phyloP scores from a whole-genome alignment of 2,888 invertebrate genomes.

The Eupithecia tripunctaria region DNA sequence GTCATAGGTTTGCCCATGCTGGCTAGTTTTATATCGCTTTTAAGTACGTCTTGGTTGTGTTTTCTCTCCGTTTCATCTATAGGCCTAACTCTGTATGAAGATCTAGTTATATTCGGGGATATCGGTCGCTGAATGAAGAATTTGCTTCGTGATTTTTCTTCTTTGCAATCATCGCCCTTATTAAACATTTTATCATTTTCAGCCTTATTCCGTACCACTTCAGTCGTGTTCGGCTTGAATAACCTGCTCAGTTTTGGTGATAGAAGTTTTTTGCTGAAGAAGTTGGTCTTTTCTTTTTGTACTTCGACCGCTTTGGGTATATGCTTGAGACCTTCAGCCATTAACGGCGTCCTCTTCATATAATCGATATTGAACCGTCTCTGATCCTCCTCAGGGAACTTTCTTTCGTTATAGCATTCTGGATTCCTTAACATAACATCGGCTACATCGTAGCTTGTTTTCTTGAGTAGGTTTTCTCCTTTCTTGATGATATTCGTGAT shows the following conservation, averaged over 20 bases:
- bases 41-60: conserved; percentile 57
- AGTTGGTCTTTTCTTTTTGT: conserved; percentile 60
- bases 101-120: conserved; percentile 60
- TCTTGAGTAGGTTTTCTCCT: conserved; percentile 60
- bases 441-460: conserved; percentile 67
- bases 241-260: conserved; percentile 77
- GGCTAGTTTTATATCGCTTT: conserved; percentile 73
- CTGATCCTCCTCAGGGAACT: conserved; percentile 60
- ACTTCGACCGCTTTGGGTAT: conserved; percentile 52
- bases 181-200: conserved; percentile 37
- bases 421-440: conserved; percentile 59
- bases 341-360: conserved; percentile 56
- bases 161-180: conserved; percentile 47
- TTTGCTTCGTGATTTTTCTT: conserved; percentile 71
- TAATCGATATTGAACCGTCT: conserved; percentile 67
- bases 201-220: conserved; percentile 57
- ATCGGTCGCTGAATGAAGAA: conserved; percentile 74
- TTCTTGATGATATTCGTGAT: conserved; percentile 59
- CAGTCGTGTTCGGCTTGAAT: conserved; percentile 68
- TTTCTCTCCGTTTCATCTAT: conserved; percentile 31
- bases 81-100: conserved; percentile 67
- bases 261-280: conserved; percentile 72
- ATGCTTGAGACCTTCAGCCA: conserved; percentile 63
- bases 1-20: conserved; percentile 79
- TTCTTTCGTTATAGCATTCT: conserved; percentile 54